Percentiles rank a stretch among this genome's conserved stretches.
Conservation (phyloP, 2,888 invertebrate genomes). For the Horisme vitalbata region DNA sequence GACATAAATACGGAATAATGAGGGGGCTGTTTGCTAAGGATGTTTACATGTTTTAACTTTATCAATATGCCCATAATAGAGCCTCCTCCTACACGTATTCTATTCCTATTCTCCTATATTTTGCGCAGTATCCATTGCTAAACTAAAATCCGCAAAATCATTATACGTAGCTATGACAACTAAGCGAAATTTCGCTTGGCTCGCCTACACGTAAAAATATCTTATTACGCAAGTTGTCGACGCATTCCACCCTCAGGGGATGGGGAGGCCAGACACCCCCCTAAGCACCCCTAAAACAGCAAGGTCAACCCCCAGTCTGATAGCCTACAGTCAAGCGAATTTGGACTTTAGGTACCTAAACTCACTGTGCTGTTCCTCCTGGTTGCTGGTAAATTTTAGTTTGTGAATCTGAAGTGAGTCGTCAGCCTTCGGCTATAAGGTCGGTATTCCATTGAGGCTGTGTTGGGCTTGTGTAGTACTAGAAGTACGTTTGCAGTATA, state of each 20-base stretch:
- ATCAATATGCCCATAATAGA: too few relatives aligned
- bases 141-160: slow-evolving; percentile 39
- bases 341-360: slow-evolving; percentile 30
- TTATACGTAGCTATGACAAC: slow-evolving; percentile 45
- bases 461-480: slow-evolving; percentile 39
- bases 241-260: slow-evolving; percentile 53
- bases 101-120: slow-evolving; percentile 6
- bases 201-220: slow-evolving; percentile 63
- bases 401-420: slow-evolving; percentile 34
- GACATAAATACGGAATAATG: too few relatives aligned
- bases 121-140: slow-evolving; percentile 28
- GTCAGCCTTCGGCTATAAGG: slow-evolving; percentile 35
- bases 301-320: slow-evolving; percentile 65
- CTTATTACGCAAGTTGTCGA: slow-evolving; percentile 69
- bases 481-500: slow-evolving; percentile 46
- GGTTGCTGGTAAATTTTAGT: slow-evolving; percentile 13
- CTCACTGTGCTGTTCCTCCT: slow-evolving; percentile 37
- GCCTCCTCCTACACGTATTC: too few relatives aligned
- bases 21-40: too few relatives aligned
- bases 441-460: slow-evolving; percentile 37
- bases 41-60: too few relatives aligned
- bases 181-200: slow-evolving; percentile 43
- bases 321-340: slow-evolving; percentile 34
- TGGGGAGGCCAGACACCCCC: slow-evolving; percentile 59
- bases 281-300: slow-evolving; percentile 56